Base-by-base conservation (phyloP, 2,113 vertebrate species). In the Psettodes erumei region DNA sequence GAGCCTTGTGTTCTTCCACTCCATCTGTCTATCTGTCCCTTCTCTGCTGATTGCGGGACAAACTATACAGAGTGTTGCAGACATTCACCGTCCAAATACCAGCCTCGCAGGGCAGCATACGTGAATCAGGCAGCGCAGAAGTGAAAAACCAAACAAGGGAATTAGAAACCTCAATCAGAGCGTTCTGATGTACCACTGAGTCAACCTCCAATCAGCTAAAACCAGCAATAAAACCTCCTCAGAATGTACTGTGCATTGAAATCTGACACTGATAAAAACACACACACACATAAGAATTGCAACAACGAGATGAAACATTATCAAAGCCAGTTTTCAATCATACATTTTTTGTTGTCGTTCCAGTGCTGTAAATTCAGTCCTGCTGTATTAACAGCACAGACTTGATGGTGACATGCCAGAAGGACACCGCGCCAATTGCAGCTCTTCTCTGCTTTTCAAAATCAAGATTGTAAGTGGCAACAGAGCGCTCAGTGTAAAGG, bases 371-470 rank as follows among this genome's bases (percentile, higher is more conserved):
- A 48, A 76, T 53, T 56, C 63, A 38, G 75, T 67, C 28, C 58
- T 51, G 69, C 43, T 74, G 50, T 76, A 63, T 66, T 86, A 85
- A 69, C 90, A 86, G 88, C 86, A 89, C 89, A 90, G 86, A 90
- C 79, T 90, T 80, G 79, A 70, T 75, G 75, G 65, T 78, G 81
- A 81, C 40, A 62, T 76, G 86, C 87, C 87, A 89, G 69, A 47
- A 79, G 63, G 56, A 82, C 59, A 37, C 8, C 11, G 40, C 21
- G 74, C 51, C 67, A 77, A 54, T 59, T 37, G 70, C 56, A 60
- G 77, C 67, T 83, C 66, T 28, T 86, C 68, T 70, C 59, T 63
- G 55, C 45, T 71, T n/a, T 79, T 47, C 37, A 68, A 54, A 88
- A 51, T 40, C 32, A 82, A 85, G 19, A 84, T 63, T 33, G 18